These are phyloP conservation scores for Tinea semifulvella DNA, from an alignment of 2,888 invertebrate genomes.

Conservation along the genomic window DNA sequence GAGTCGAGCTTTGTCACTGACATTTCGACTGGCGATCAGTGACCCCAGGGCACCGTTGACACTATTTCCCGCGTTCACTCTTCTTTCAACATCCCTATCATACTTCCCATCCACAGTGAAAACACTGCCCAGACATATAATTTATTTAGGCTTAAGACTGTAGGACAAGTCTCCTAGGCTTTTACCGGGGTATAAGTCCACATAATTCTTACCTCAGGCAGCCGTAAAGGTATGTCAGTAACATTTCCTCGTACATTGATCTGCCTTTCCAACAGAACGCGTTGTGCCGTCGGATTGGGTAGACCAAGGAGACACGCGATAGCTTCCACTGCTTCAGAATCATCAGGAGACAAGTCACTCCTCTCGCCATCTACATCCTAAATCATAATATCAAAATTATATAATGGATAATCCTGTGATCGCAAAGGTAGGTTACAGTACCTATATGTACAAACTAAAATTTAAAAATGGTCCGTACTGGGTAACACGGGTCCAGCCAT, in stretches of 20 bases:
- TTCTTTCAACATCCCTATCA: too few species aligned
- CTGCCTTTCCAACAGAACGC: constrained; percentile 80
- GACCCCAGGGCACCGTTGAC: too few species aligned
- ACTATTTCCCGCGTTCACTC: too few species aligned
- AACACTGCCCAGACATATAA: too few species aligned
- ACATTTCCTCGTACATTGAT: constrained; percentile 94
- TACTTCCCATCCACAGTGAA: too few species aligned
- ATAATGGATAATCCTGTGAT: background rate
- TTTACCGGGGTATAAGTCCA: too few species aligned
- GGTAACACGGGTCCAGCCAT: too few species aligned
- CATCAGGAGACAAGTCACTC: constrained; percentile 74
- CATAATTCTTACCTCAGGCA: constrained; percentile 82
- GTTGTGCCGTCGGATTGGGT: constrained; percentile 75
- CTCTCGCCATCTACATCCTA: constrained; percentile 88
- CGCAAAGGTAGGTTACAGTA: too few species aligned
- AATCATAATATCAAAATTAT: constrained; percentile 8
- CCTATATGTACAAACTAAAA: background rate
- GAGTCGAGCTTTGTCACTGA: too few species aligned
- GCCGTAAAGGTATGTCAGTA: constrained; percentile 88
- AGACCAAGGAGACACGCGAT: constrained; percentile 82
- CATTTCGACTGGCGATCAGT: too few species aligned
- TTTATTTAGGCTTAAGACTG: too few species aligned
- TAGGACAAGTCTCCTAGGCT: too few species aligned
- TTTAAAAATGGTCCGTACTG: constrained; percentile 2
- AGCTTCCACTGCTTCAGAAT: constrained; percentile 75